phyloP scores from a whole-genome alignment of 2,797 vertebrate species.

The Periophthalmus magnuspinnatus region DNA sequence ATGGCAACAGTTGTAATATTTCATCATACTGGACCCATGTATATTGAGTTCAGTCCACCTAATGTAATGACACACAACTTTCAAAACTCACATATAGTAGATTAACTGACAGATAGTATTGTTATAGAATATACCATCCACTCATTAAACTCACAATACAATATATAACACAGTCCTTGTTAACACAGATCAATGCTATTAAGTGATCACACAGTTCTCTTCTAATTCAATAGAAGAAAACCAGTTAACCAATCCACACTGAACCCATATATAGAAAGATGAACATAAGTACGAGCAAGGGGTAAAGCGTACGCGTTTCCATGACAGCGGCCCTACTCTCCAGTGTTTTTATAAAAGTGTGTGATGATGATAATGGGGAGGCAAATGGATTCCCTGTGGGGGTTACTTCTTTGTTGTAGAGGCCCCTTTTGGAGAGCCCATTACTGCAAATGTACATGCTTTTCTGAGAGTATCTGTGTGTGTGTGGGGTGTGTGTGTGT shows the following conservation, averaged over 20 bases:
- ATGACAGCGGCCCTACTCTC: slow-evolving; percentile 34
- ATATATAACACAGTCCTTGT: background rate
- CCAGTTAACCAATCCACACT: slow-evolving; percentile 11
- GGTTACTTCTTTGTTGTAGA: slow-evolving; percentile 46
- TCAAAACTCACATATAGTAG: too few relatives aligned
- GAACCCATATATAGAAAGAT: slow-evolving; percentile 18
- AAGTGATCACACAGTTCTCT: background rate
- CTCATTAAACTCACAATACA: background rate
- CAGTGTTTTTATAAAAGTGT: slow-evolving; percentile 48
- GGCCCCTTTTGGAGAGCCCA: slow-evolving; percentile 39
- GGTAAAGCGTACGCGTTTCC: slow-evolving; percentile 35
- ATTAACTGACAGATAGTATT: too few relatives aligned
- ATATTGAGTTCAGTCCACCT: too few relatives aligned
- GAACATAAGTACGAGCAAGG: slow-evolving; percentile 22
- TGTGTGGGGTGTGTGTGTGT: background rate
- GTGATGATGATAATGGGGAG: slow-evolving; percentile 45
- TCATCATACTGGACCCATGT: too few relatives aligned
- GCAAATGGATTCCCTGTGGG: slow-evolving; percentile 64
- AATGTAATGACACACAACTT: too few relatives aligned
- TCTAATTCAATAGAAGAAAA: slow-evolving; percentile 1
- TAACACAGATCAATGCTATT: background rate
- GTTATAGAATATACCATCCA: too few relatives aligned
- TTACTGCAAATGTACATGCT: slow-evolving; percentile 40
- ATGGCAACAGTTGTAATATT: too few relatives aligned
- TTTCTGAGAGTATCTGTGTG: background rate